phyloP scores from a whole-genome alignment of 2,113 vertebrate species.

The Trachemys scripta region DNA sequence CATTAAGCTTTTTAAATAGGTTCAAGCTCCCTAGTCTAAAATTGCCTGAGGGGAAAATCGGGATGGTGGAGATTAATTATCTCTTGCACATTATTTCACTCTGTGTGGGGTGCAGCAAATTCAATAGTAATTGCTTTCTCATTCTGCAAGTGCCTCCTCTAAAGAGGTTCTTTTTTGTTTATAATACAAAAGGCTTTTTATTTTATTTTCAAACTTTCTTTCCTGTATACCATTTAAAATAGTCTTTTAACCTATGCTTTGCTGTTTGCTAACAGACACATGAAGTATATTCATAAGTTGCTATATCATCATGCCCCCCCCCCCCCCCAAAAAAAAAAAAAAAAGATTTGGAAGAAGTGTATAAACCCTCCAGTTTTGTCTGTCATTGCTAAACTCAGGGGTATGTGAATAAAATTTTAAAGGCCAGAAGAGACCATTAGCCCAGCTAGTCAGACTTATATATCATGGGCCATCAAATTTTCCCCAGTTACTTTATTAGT shows the following conservation, averaged over 20 bases:
- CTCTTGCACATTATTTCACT: background rate
- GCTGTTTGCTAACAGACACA: rapidly evolving
- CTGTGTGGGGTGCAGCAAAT: background rate
- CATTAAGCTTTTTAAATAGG: background rate
- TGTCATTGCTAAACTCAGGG: background rate
- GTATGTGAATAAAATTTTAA: background rate
- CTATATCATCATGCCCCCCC: background rate
- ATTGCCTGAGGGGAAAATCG: background rate
- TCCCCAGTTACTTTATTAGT: background rate
- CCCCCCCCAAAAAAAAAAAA: no score
- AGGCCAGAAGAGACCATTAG: background rate
- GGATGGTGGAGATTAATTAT: background rate
- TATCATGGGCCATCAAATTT: background rate
- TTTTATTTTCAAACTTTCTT: background rate
- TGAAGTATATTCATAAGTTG: background rate
- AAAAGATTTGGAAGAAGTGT: background rate
- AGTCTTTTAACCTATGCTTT: rapidly evolving
- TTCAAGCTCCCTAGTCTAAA: background rate
- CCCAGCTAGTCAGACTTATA: rapidly evolving
- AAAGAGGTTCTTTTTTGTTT: background rate
- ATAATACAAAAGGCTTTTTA: background rate
- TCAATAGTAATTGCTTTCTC: background rate
- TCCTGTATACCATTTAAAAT: background rate
- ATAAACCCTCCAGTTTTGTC: background rate
- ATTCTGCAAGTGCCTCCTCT: background rate